Conservation (phyloP, 2,113 vertebrate species). For the Periophthalmus modestus region DNA sequence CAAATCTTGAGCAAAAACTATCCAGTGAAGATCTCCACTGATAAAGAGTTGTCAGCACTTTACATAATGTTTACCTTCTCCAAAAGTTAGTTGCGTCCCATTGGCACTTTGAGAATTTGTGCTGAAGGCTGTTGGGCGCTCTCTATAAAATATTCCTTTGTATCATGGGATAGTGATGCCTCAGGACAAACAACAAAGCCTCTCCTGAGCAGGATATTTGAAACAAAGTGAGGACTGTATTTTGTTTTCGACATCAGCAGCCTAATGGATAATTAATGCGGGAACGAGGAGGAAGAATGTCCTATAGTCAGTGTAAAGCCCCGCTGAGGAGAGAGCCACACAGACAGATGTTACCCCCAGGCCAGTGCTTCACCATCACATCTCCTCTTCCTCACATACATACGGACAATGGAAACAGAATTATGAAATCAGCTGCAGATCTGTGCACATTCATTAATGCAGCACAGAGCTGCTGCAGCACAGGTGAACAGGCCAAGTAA, state of each 20-base stretch:
- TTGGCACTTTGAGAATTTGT: conserved; percentile 43
- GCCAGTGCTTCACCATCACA: conserved; percentile 47
- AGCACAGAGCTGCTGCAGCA: conserved; percentile 52
- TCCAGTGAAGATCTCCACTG: background rate
- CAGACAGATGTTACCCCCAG: conserved; percentile 65
- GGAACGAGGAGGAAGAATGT: conserved; percentile 40
- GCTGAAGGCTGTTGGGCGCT: conserved; percentile 49
- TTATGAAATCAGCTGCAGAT: conserved; percentile 53
- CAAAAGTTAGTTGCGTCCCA: conserved; percentile 52
- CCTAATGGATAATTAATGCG: conserved; percentile 68
- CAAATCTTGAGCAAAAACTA: background rate
- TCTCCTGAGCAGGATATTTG: conserved; percentile 49
- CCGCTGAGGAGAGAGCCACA: conserved; percentile 39
- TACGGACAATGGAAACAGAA: conserved; percentile 47
- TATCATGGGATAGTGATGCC: conserved; percentile 47
- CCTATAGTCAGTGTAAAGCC: conserved; percentile 44
- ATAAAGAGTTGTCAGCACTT: conserved; percentile 21
- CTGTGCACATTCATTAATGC: conserved; percentile 61
- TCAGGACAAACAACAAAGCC: conserved; percentile 55
- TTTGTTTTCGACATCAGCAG: conserved; percentile 36
- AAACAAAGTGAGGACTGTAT: conserved; percentile 58
- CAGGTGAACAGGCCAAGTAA: conserved; percentile 69
- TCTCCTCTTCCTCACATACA: conserved; percentile 19
- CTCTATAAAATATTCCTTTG: conserved; percentile 36
- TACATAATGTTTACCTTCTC: conserved; percentile 39